Conservation (phyloP, 2,113 vertebrate genomes). For the Myiagra hebetior region DNA sequence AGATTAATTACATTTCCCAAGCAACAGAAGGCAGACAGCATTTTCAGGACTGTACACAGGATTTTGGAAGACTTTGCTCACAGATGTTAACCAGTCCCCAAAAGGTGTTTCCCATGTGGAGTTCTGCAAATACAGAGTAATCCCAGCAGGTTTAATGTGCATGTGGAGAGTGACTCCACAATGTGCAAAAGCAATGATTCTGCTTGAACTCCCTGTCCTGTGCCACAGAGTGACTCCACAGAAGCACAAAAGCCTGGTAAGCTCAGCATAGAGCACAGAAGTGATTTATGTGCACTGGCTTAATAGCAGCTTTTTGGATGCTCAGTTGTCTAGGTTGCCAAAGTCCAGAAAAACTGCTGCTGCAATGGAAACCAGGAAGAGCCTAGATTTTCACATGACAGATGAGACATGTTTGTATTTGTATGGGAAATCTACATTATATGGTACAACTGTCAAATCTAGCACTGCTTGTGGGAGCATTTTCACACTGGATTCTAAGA, state of each 20-base stretch:
- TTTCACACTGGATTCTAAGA: neutral
- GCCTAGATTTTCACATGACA: neutral
- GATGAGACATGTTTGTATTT: neutral
- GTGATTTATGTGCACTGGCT: neutral
- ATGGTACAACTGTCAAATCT: neutral
- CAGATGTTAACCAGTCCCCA: neutral
- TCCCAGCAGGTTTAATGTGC: neutral
- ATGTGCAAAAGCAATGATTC: neutral
- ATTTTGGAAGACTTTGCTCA: neutral
- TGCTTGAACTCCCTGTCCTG: neutral
- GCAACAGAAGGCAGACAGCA: neutral
- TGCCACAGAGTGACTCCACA: neutral
- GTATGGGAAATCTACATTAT: neutral
- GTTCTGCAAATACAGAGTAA: neutral
- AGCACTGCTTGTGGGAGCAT: neutral
- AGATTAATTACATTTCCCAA: neutral
- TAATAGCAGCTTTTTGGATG: neutral
- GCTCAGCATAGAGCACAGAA: neutral
- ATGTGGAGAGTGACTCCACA: neutral
- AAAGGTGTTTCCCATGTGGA: neutral
- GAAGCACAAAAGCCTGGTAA: neutral
- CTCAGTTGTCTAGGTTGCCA: neutral
- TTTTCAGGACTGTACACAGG: neutral
- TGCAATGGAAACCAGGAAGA: neutral
- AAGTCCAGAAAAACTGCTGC: neutral